Evolutionary conservation across 2,113 vertebrate species (phyloP).

Genomic region (Pycnonotus jocosus): DNA sequence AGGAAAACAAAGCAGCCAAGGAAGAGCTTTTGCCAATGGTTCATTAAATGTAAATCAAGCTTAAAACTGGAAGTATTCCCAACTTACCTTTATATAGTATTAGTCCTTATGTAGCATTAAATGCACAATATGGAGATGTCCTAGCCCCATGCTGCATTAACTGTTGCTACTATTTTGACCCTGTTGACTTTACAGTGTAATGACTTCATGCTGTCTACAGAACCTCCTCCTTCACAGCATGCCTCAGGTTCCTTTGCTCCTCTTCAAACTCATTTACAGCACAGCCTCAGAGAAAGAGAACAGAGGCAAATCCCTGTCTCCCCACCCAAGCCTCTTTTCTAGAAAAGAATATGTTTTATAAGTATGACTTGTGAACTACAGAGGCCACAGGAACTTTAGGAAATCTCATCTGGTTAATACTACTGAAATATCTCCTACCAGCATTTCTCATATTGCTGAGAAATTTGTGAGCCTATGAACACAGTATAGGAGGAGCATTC

Average conservation of each 20-base stretch:
- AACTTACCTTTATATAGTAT: neutral
- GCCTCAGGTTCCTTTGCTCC: neutral
- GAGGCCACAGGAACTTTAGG: neutral
- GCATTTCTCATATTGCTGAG: neutral
- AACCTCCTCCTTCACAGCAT: neutral
- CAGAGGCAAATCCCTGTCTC: neutral
- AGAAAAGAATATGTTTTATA: neutral
- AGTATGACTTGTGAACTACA: neutral
- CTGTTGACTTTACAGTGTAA: neutral
- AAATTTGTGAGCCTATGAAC: neutral
- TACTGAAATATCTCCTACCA: neutral
- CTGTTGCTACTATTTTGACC: neutral
- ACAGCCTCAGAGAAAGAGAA: neutral
- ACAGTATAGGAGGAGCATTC: neutral
- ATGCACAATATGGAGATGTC: neutral
- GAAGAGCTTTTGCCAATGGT: neutral
- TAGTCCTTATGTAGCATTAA: neutral
- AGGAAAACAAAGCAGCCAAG: neutral
- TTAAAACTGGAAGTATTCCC: neutral
- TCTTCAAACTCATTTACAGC: neutral
- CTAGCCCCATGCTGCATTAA: rapidly evolving
- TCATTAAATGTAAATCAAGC: neutral
- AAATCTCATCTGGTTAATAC: neutral
- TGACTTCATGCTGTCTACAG: neutral
- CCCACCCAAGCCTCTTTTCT: neutral